Conservation (phyloP, 1,140 invertebrate species). For the Drosophila fuyamai region DNA sequence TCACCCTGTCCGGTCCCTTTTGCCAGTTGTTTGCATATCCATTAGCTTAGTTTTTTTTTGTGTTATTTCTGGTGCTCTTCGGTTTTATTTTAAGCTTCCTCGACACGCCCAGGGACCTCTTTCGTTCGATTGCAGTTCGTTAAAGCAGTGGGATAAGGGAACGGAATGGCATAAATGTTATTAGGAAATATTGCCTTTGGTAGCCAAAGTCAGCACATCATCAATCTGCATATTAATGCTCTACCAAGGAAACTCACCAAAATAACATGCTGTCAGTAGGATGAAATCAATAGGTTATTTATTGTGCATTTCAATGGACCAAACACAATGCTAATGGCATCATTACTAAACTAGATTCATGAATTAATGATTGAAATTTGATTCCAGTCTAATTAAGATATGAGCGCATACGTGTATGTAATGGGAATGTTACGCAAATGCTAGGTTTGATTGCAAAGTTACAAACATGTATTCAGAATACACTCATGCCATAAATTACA, state of each 20-base stretch:
- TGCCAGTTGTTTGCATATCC: slow-evolving; percentile 65
- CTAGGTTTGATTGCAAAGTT: not conserved
- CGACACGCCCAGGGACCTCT: slow-evolving; percentile 12
- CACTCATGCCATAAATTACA: slow-evolving; percentile 4
- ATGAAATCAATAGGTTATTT: slow-evolving; percentile 22
- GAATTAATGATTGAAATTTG: slow-evolving; percentile 32
- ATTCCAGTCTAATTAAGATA: slow-evolving; percentile 12
- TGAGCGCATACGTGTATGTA: not conserved
- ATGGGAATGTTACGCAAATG: slow-evolving; percentile 7
- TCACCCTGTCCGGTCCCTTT: slow-evolving; percentile 52
- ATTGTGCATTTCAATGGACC: not conserved
- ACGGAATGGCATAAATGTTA: slow-evolving; percentile 20
- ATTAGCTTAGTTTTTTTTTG: slow-evolving; percentile 54
- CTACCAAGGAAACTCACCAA: slow-evolving; percentile 11
- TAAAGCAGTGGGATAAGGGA: slow-evolving; percentile 16
- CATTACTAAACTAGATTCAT: slow-evolving; percentile 15
- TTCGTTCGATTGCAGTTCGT: slow-evolving; percentile 40
- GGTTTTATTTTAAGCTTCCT: slow-evolving; percentile 31
- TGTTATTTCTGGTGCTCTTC: slow-evolving; percentile 36
- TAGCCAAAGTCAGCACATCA: slow-evolving; percentile 14
- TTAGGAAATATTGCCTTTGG: slow-evolving; percentile 31
- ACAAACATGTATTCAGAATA: not conserved
- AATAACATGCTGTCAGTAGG: not conserved
- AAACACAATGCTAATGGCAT: slow-evolving; percentile 11
- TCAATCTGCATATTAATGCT: slow-evolving; percentile 31